Evolutionary conservation across 2,888 invertebrate genomes (phyloP), one percentile per base, ranked within the genome.

Genomic region (Theristus sp.): DNA sequence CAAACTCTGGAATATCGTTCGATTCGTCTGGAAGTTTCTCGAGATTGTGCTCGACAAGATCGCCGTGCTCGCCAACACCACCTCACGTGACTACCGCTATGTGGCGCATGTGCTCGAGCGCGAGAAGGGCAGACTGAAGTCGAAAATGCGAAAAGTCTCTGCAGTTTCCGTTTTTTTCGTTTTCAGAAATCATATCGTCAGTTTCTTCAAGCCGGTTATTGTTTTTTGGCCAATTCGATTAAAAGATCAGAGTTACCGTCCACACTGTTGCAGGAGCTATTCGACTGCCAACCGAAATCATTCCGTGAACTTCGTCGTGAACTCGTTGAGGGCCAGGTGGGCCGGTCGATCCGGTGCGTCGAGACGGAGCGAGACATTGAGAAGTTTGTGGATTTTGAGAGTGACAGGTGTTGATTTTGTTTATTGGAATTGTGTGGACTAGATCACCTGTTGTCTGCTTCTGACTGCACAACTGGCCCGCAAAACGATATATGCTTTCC

Each of bases 21-120:
- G 62, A 27, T 66, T 67, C 58, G 55, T 63, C 17, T 57, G 61
- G 46, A 67, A 66, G 55, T 62, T 67, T 59, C 26, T 63, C 28
- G 59, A 62, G 22, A 63, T 63, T 0, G 59, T 62, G 1, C 53
- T 65, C 28, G 67, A 67, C 57, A 49, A 64, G 63, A 60, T 63
- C 13, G 46, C 67, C n/a, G 67, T 64, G n/a, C 63, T 68, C 61
- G 57, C 68, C 56, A 90, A 94, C 79, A 82, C 81, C 68, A 84
- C 87, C 69, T 96, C 96, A 0, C 81, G 86, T 60, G 93, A 96
- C 75, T 94, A 94, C 77, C 82, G 96, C 71, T 91, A 90, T 74
- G 89, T 98, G 0, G 86, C 93, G 28, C 84, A 84, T 66, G 86
- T 89, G 30, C 80, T 98, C 60, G 83, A 85, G 0, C 82, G 84